Percentiles rank a stretch among this genome's conserved stretches.
Evolutionary conservation across 2,113 vertebrate genomes (phyloP).

Genomic region (Dromiciops gliroides): DNA sequence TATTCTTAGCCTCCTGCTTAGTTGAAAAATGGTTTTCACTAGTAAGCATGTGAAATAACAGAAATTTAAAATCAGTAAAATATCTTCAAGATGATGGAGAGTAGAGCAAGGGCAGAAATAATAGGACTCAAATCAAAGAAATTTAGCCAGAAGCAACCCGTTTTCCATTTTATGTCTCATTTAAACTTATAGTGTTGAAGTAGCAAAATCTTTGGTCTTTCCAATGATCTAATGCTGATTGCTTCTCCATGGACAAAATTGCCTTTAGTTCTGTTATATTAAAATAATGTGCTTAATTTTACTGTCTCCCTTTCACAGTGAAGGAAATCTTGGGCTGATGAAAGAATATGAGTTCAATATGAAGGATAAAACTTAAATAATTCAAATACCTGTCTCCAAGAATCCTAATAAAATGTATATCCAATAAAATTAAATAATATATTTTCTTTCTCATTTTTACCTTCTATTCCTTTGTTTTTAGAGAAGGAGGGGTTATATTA

Average conservation of each 20-base stretch:
- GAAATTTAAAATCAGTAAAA: not conserved
- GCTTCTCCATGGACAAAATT: constrained; percentile 13
- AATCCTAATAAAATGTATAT: not conserved
- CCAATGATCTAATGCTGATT: not conserved
- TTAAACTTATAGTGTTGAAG: not conserved
- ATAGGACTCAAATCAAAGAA: not conserved
- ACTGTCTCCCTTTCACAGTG: not conserved
- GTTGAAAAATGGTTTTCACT: not conserved
- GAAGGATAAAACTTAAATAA: constrained; percentile 32
- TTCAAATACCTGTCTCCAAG: constrained; percentile 12
- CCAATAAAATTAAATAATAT: not conserved
- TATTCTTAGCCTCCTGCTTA: not conserved
- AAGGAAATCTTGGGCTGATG: constrained; percentile 17
- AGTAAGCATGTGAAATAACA: not conserved
- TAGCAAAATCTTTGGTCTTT: not conserved
- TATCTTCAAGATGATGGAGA: not conserved
- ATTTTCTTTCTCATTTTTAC: not conserved
- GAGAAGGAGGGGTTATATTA: not conserved
- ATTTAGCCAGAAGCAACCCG: not conserved
- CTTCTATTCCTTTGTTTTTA: not conserved
- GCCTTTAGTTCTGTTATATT: not conserved
- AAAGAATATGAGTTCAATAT: not conserved
- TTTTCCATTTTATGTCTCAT: not conserved
- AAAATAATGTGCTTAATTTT: not conserved
- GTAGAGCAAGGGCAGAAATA: not conserved